Base-by-base conservation (phyloP, 1,140 invertebrate species). In the Piezodorus guildinii region DNA sequence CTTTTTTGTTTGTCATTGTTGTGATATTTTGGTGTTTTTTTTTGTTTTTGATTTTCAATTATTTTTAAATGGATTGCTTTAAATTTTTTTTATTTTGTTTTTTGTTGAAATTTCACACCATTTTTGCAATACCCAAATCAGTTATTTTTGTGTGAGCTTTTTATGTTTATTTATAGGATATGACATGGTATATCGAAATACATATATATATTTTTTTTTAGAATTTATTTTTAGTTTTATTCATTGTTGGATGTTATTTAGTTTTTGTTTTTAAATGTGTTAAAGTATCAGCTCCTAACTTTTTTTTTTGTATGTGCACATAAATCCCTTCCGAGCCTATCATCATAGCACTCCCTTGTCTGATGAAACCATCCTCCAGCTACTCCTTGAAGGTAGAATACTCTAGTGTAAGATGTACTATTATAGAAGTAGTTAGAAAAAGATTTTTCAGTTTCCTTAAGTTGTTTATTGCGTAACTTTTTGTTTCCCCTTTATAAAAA, bases 1-100 rank as follows among this genome's bases (percentile, higher is more conserved):
- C 66, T 67, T 70, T 71, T 46, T 68, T 65, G 46, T 68, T 68
- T 70, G 63, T 67, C 43, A 30, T 46, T 49, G 45, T 64, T 60
- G 25, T 63, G 19, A 34, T 60, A 15, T 34, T 19, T 62, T 46
- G 60, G 9, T 45, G n/a, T 60, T 30, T 51, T 9, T 12, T 34
- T 23, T 25, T 30, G 51, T 45, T 34, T 62, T n/a, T 30, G 8
- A 59, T 62, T 52, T 54, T 17, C 16, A 44, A 49, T 62, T 56
- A 23, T 64, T 64, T 72, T 60, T 72, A 4, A 56, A 10, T 23
- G 19, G 23, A 56, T 56, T 56, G 52, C 52, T 56, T 56, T 56
- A n/a, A 56, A 2, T 10, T 56, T 25, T 56, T 56, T 56, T 25
- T 16, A 3, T 56, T 25, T 25, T 6, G 46, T 49, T 49, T 49